phyloP scores from a whole-genome alignment of 1,140 invertebrate genomes.

The Cydia fagiglandana region DNA sequence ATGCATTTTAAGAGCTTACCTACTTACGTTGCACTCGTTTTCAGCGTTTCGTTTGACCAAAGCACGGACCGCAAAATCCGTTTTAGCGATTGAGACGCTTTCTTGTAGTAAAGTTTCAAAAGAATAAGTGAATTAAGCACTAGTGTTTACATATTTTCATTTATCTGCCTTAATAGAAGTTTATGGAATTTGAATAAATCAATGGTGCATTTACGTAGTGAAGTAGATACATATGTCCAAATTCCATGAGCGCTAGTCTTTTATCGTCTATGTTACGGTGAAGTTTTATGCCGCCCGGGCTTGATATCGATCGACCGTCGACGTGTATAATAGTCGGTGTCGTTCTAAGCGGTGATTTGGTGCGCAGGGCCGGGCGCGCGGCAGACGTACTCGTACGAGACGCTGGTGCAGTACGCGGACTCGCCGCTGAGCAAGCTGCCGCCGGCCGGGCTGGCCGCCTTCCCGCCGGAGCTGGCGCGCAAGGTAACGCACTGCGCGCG shows the following conservation, averaged over 20 bases:
- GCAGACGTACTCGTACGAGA: conserved; percentile 74
- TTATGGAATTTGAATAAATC: too few species aligned
- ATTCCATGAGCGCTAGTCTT: too few species aligned
- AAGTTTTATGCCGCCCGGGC: not conserved
- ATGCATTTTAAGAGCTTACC: not conserved
- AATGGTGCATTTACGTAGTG: too few species aligned
- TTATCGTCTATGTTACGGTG: too few species aligned
- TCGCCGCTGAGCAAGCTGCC: conserved; percentile 77
- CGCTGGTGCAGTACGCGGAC: conserved; percentile 75
- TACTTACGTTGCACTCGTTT: not conserved
- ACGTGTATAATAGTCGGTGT: not conserved
- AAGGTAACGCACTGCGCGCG: conserved; percentile 33
- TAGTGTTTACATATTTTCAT: too few species aligned
- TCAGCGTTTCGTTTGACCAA: not conserved
- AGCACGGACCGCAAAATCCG: not conserved
- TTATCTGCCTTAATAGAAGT: too few species aligned
- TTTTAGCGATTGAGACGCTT: conserved; percentile 6
- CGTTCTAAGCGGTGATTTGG: not conserved
- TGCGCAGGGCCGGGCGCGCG: conserved; percentile 46
- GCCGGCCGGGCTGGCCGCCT: conserved; percentile 64
- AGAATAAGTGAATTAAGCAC: not conserved
- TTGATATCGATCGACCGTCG: not conserved
- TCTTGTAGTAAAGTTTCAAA: not conserved
- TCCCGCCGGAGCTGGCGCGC: conserved; percentile 68
- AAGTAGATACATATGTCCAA: too few species aligned